Evolutionary conservation across 2,888 invertebrate species (phyloP).

Genomic region (Noctua fimbriata): DNA sequence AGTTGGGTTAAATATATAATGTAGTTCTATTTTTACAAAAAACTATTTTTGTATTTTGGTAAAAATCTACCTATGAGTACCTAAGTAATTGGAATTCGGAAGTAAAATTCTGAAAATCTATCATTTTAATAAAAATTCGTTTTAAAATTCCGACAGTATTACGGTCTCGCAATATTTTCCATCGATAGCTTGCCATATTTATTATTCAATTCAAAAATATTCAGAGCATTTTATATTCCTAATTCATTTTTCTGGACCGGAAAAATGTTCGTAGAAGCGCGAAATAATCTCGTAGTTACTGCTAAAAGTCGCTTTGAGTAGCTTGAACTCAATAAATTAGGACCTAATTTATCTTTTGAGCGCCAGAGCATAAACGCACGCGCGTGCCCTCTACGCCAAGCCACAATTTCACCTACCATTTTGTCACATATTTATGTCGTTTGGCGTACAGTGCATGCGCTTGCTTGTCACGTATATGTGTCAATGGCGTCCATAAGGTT

Average conservation of each 20-base stretch:
- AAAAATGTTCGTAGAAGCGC: not conserved
- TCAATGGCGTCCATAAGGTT: too few species aligned
- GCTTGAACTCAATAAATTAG: conserved; percentile 18
- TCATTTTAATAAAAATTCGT: not conserved
- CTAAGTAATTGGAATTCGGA: not conserved
- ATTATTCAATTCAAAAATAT: not conserved
- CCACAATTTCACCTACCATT: too few species aligned
- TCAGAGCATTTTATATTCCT: not conserved
- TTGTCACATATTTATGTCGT: too few species aligned
- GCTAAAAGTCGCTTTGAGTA: conserved; percentile 14
- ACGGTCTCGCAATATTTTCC: not conserved
- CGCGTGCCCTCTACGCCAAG: too few species aligned
- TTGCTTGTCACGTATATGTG: too few species aligned
- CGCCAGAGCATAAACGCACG: too few species aligned
- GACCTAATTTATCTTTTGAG: not conserved
- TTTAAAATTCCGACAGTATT: not conserved
- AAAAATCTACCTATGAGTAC: too few species aligned
- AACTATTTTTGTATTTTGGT: not conserved
- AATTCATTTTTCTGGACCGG: not conserved
- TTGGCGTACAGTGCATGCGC: too few species aligned
- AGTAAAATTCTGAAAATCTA: not conserved
- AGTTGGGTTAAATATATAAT: too few species aligned
- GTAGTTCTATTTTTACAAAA: not conserved
- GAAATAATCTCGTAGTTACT: not conserved
- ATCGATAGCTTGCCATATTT: not conserved